Evolutionary conservation across 2,888 invertebrate species (phyloP).

Genomic region (Prionchulus punctatus): DNA sequence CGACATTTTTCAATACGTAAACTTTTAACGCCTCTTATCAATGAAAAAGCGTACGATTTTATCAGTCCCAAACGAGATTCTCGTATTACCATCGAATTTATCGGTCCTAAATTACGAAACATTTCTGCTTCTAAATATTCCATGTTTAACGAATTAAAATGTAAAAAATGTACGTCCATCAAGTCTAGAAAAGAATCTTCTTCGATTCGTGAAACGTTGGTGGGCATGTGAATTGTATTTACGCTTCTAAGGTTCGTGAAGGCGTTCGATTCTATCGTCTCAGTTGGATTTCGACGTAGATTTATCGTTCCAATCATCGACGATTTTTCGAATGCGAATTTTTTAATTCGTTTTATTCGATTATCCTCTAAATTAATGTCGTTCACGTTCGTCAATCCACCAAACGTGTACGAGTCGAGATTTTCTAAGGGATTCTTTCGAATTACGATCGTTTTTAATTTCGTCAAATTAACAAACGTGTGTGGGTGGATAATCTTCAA

Average conservation of each 20-base stretch:
- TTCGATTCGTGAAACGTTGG: background rate
- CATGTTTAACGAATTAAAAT: background rate
- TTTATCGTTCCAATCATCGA: background rate
- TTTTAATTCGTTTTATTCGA: background rate
- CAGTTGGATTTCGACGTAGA: background rate
- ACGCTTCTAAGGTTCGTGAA: background rate
- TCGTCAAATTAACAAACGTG: too few relatives aligned
- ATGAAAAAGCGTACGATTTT: background rate
- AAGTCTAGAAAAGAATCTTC: background rate
- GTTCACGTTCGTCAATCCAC: background rate
- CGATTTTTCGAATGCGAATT: background rate
- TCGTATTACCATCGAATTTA: background rate
- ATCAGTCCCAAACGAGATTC: background rate
- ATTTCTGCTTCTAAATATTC: background rate
- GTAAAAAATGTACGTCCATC: background rate
- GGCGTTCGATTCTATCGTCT: background rate
- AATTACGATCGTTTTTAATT: too few relatives aligned
- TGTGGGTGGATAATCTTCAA: too few relatives aligned
- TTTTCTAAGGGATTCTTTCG: background rate
- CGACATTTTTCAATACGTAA: background rate
- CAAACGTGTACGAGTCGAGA: background rate
- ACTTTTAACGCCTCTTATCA: background rate
- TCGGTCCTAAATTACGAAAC: background rate
- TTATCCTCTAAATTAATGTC: background rate
- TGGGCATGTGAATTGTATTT: background rate